Percentiles rank a stretch among this genome's conserved stretches.
phyloP scores from a whole-genome alignment of 2,888 invertebrate species.

The Parascotia fuliginaria region DNA sequence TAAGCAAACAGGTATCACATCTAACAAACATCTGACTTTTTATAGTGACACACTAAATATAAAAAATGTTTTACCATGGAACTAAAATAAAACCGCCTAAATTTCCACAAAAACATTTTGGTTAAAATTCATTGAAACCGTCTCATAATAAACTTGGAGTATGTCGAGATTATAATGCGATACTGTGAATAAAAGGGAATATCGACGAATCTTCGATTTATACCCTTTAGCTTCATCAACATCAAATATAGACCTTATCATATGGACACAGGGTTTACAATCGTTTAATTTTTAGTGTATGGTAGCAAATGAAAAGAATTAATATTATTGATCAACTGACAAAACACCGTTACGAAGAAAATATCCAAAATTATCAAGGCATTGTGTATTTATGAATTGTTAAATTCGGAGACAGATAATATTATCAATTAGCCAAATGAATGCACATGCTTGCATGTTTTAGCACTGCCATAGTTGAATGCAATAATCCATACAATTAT shows the following conservation, averaged over 20 bases:
- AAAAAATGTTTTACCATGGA: too few relatives aligned
- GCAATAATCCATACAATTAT: too few relatives aligned
- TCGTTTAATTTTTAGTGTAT: conserved; percentile 2
- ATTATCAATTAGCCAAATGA: not conserved
- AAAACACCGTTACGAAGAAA: conserved; percentile 49
- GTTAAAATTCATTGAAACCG: conserved; percentile 27
- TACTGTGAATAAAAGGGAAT: conserved; percentile 51
- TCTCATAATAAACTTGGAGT: conserved; percentile 20
- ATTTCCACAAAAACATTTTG: conserved; percentile 2
- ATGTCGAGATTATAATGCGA: conserved; percentile 40
- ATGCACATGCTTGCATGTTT: too few relatives aligned
- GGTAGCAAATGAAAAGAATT: conserved; percentile 41
- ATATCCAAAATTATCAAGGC: conserved; percentile 40
- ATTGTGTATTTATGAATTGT: conserved; percentile 1
- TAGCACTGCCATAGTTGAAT: too few relatives aligned
- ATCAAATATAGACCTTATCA: not conserved
- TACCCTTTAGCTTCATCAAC: not conserved
- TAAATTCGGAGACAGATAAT: not conserved
- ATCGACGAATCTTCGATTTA: conserved; percentile 38
- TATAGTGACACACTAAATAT: too few relatives aligned
- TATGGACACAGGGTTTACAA: conserved; percentile 15
- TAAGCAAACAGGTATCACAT: too few relatives aligned
- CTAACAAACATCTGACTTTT: too few relatives aligned
- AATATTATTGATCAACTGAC: conserved; percentile 61
- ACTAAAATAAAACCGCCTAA: too few relatives aligned